Conservation (phyloP, 2,113 vertebrate genomes). For the Apteryx mantelli region DNA sequence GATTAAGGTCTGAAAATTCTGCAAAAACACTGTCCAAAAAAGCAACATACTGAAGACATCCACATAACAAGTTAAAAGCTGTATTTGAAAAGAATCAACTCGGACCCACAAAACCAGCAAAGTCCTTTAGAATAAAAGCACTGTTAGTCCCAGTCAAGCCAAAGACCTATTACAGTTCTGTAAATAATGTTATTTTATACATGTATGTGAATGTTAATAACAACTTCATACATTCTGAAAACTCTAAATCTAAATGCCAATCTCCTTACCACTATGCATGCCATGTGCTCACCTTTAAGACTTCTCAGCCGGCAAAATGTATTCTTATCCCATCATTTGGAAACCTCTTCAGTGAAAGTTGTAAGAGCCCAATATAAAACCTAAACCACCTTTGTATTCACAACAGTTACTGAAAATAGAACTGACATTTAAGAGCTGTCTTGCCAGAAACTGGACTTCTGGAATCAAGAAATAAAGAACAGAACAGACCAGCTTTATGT, state of each 20-base stretch:
- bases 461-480: background rate
- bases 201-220: background rate
- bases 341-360: background rate
- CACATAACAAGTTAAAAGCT: background rate
- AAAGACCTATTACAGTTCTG: background rate
- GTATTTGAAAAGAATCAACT: background rate
- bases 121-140: background rate
- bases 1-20: background rate
- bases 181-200: background rate
- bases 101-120: background rate
- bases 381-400: background rate
- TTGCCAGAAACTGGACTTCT: background rate
- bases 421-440: background rate
- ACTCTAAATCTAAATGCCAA: background rate
- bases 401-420: background rate
- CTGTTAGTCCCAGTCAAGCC: background rate
- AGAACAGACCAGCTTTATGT: background rate
- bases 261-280: background rate
- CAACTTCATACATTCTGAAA: background rate
- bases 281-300: background rate
- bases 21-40: background rate
- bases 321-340: background rate
- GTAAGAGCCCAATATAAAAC: background rate
- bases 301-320: background rate
- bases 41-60: background rate